Evolutionary conservation across 1,140 invertebrate species (phyloP).

Genomic region (Dendrolimus kikuchii): DNA sequence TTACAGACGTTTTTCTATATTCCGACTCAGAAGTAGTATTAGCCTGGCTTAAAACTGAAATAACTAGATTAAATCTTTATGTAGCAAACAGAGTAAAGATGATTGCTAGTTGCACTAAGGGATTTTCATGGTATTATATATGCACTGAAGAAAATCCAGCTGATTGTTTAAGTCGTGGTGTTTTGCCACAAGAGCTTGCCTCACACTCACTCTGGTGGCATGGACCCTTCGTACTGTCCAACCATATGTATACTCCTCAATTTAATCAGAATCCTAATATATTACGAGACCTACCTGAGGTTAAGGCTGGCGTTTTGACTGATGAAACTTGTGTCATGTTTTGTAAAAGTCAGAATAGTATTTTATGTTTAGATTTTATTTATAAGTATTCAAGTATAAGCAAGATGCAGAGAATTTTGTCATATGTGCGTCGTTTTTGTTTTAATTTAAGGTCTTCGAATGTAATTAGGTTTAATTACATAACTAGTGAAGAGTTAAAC

Average conservation of each 20-base stretch:
- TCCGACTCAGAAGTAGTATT: no score
- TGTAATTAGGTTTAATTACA: background rate
- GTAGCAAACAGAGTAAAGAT: no score
- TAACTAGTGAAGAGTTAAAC: conserved; percentile 1
- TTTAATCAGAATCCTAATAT: background rate
- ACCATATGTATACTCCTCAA: background rate
- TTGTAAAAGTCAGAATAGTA: background rate
- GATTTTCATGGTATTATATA: no score
- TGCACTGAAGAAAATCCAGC: no score
- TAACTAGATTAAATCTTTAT: no score
- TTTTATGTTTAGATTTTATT: conserved; percentile 1
- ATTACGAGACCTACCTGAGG: background rate
- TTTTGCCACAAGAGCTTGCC: background rate
- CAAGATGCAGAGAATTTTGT: conserved; percentile 3
- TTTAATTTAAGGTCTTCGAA: background rate
- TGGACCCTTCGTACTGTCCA: background rate
- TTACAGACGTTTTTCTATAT: no score
- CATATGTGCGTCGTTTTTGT: conserved; percentile 2
- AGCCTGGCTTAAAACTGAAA: no score
- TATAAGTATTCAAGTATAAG: conserved; percentile 2
- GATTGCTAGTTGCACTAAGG: no score
- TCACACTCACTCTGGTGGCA: background rate
- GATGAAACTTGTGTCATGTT: background rate
- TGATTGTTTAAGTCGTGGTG: background rate
- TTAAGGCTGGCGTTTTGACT: background rate